Percentiles rank a stretch among this genome's conserved stretches.
Conservation (phyloP, 2,888 invertebrate genomes). For the Brachylomia viminalis region DNA sequence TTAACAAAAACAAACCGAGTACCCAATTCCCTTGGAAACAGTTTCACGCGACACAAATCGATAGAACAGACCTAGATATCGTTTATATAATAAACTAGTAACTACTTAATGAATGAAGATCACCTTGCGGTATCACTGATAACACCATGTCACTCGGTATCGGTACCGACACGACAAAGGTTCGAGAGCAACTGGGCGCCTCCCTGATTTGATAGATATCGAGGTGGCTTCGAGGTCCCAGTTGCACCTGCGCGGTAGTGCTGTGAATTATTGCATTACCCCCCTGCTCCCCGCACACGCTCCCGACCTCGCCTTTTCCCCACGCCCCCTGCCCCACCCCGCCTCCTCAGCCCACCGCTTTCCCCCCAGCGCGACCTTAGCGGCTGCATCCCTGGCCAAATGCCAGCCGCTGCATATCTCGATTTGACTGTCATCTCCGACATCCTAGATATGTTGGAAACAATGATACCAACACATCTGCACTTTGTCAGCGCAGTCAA, state of each 20-base stretch:
- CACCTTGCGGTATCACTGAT: conserved; percentile 64
- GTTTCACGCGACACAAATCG: conserved; percentile 24
- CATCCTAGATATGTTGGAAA: conserved; percentile 58
- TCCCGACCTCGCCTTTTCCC: conserved; percentile 40
- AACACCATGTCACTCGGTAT: conserved; percentile 50
- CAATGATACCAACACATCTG: conserved; percentile 50
- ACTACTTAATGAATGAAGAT: conserved; percentile 51
- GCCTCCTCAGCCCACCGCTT: conserved; percentile 55
- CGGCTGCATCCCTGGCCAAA: conserved; percentile 85
- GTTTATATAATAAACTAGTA: conserved; percentile 50
- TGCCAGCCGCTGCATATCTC: conserved; percentile 79
- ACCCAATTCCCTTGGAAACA: conserved; percentile 16
- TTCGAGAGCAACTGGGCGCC: conserved; percentile 52
- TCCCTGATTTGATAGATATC: conserved; percentile 58
- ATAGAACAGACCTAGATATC: conserved; percentile 36
- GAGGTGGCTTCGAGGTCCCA: conserved; percentile 66
- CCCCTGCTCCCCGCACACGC: conserved; percentile 56
- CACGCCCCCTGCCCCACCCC: conserved; percentile 35
- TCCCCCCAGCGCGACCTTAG: conserved; percentile 79
- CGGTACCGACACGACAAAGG: conserved; percentile 27
- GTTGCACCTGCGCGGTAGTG: conserved; percentile 85
- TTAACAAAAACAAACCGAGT: conserved; percentile 25
- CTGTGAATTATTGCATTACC: conserved; percentile 78
- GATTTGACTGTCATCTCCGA: conserved; percentile 44
- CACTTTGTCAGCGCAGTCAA: conserved; percentile 23